Conservation (phyloP, 23 tunicate species). For the Oikopleura dioica region DNA sequence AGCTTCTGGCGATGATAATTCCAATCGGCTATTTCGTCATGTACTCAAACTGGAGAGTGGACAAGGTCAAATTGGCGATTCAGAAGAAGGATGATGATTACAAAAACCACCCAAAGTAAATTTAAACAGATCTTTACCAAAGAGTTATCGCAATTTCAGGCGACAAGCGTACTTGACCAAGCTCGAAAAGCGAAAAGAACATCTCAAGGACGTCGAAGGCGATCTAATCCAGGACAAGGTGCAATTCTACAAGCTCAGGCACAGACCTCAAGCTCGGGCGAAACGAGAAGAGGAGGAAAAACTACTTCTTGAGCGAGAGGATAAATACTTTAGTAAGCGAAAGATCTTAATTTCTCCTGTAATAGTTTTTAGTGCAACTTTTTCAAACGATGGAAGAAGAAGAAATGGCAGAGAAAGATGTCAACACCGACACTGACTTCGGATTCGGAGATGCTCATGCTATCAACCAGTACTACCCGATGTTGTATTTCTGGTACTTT, state of each 20-base stretch:
- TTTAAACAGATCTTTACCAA: not conserved
- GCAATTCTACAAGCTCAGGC: not conserved
- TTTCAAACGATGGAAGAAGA: not conserved
- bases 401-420: not conserved
- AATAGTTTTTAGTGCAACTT: too few relatives aligned
- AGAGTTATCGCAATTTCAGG: too few relatives aligned
- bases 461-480: constrained; percentile 5
- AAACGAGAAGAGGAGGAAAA: not conserved
- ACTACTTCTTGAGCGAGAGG: not conserved
- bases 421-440: not conserved
- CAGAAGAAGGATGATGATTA: not conserved
- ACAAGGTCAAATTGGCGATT: not conserved
- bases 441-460: not conserved
- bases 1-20: not conserved
- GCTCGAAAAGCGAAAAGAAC: not conserved
- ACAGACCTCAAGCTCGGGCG: not conserved
- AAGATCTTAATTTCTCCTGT: too few relatives aligned
- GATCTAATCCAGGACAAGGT: not conserved
- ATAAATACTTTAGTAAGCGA: not conserved
- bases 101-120: not conserved
- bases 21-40: not conserved
- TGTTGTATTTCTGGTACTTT: not conserved
- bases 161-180: not conserved
- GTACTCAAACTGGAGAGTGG: not conserved
- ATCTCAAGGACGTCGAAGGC: not conserved